Percentiles rank a stretch among this genome's conserved stretches.
Conservation (phyloP, 1,140 invertebrate species). For the Rhagoletis zephyria region DNA sequence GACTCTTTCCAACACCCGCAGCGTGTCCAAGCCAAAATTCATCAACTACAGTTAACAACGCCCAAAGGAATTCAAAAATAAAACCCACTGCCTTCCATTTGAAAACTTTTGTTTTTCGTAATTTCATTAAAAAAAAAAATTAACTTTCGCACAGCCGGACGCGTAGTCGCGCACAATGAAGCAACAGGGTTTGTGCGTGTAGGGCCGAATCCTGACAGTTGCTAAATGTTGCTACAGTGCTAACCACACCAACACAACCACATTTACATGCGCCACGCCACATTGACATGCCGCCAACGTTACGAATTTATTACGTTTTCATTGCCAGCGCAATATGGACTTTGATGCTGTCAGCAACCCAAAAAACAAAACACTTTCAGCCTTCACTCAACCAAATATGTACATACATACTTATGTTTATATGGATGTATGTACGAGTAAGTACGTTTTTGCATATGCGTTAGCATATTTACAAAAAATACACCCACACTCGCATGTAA, state of each 20-base stretch:
- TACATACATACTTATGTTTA: no score
- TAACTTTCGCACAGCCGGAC: not conserved
- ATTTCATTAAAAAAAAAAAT: not conserved
- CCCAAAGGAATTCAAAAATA: no score
- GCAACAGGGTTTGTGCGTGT: not conserved
- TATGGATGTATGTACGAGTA: not conserved
- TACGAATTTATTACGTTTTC: slow-evolving; percentile 36
- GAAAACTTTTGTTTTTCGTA: not conserved
- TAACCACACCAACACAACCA: not conserved
- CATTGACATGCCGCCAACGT: not conserved
- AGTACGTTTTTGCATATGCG: no score
- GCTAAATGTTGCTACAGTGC: slow-evolving; percentile 4
- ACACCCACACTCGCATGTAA: not conserved
- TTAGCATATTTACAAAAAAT: not conserved
- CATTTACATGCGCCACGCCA: not conserved
- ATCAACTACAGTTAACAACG: no score
- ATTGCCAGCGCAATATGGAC: not conserved
- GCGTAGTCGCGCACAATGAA: not conserved
- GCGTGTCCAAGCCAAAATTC: no score
- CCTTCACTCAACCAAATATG: not conserved
- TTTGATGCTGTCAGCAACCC: not conserved
- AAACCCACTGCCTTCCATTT: not conserved
- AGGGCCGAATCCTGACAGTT: not conserved
- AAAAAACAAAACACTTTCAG: not conserved
- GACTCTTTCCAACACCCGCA: no score